Base-by-base conservation (phyloP, 2,113 vertebrate species). In the Mesocricetus auratus region DNA sequence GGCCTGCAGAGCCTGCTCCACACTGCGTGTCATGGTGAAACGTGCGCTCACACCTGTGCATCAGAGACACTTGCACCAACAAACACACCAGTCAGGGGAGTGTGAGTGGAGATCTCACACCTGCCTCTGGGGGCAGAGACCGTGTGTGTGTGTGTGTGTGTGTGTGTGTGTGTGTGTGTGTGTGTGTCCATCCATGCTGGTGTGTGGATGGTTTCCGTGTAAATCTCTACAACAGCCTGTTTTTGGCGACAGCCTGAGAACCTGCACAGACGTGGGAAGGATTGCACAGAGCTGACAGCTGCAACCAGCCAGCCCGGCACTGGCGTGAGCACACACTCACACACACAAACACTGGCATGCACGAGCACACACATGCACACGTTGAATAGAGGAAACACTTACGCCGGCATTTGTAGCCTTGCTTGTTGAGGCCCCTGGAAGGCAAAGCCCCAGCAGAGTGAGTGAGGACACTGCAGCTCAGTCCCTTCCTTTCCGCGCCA, bases 321-420 rank as follows among this genome's bases (percentile, higher is more conserved):
- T 53, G 12, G 24, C 19, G 0, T 1, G 3, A 69, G 64, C 53
- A 26, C 36, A 33, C 21, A 0, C 11, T 39, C 50, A 50, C 50
- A 50, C 13, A 26, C 56, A 13, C 21, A 17, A 9, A 39, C 16
- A 7, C 36, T 2, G 16, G 53, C 60, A 66, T 42, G 8, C 0
- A 0, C 2, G 15, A 26, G 39, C n/a, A 39, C 16, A 1, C 7
- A 45, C 21, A 26, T 4, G 45, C 12, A 89, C 53, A 47, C 3
- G 47, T 31, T 0, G 2, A 17, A 62, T 3, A 3, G 9, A 1
- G 10, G 60, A 62, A 62, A 96, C 66, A 99, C 99, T 99, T 98
- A 99, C 99, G 99, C 97, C 99, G 99, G 98, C 99, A 99, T 98
- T 99, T 99, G 98, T 99, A 99, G 96, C 99, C 99, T 98, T 99